Conservation (phyloP, 2,797 vertebrate species). For the Oophaga sylvatica region DNA sequence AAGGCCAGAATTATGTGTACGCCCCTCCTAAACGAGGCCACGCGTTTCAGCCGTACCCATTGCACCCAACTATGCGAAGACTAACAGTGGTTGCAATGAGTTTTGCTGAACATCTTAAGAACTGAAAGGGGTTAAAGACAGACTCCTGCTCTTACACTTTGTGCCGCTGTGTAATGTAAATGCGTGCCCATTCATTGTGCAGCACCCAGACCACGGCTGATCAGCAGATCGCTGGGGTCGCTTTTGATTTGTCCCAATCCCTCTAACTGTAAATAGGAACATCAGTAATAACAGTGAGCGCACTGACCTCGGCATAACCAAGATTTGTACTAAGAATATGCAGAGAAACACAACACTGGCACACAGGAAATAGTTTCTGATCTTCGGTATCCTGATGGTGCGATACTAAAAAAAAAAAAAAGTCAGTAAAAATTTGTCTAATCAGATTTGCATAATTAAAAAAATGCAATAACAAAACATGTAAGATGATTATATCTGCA, state of each 20-base stretch:
- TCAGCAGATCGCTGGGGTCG: background rate
- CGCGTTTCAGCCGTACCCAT: no score
- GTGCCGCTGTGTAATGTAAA: no score
- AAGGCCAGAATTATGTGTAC: no score
- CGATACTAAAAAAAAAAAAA: constrained; percentile 81
- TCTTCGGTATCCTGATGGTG: constrained; percentile 84
- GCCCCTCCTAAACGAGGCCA: no score
- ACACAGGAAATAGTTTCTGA: constrained; percentile 87
- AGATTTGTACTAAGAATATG: constrained; percentile 88
- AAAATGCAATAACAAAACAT: no score
- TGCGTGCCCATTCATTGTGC: no score
- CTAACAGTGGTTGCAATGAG: no score
- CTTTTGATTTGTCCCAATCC: background rate
- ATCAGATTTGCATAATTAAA: no score
- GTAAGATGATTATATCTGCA: background rate
- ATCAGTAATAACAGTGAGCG: background rate
- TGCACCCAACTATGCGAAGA: no score
- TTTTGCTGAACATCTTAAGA: no score
- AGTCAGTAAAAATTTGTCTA: background rate
- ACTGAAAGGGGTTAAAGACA: no score
- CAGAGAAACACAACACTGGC: constrained; percentile 88
- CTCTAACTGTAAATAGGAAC: background rate
- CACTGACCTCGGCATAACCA: constrained; percentile 77
- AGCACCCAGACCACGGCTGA: background rate
- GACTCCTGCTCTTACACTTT: background rate